Percentiles rank a stretch among this genome's conserved stretches.
Conservation (phyloP, 2,888 invertebrate species). For the Papilio demoleus region DNA sequence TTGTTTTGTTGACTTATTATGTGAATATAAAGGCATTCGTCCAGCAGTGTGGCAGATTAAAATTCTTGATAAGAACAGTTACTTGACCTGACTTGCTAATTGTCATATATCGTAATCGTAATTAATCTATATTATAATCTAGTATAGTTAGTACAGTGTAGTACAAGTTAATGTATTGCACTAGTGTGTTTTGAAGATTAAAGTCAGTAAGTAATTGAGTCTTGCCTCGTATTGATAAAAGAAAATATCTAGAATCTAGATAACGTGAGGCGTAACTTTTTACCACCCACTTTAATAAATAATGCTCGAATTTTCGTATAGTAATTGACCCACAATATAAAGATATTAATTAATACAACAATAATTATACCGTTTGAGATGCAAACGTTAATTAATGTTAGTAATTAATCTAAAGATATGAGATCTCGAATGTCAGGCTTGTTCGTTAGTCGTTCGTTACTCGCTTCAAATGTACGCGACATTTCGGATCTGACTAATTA, state of each 20-base stretch:
- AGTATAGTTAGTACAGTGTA: too few relatives aligned
- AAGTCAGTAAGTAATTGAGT: too few relatives aligned
- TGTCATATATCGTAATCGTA: too few relatives aligned
- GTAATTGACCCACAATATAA: slow-evolving; percentile 14
- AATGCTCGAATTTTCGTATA: neutral
- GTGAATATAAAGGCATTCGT: too few relatives aligned
- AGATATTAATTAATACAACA: slow-evolving; percentile 27
- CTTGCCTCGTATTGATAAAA: neutral
- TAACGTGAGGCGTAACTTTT: neutral
- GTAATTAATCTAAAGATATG: slow-evolving; percentile 25
- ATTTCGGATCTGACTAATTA: slow-evolving; percentile 38
- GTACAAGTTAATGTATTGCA: too few relatives aligned
- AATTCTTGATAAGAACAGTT: too few relatives aligned
- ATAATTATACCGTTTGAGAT: slow-evolving; percentile 24
- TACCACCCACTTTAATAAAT: slow-evolving; percentile 8
- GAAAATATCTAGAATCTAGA: too few relatives aligned
- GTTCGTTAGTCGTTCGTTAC: slow-evolving; percentile 33
- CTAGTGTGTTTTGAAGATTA: too few relatives aligned
- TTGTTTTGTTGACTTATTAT: too few relatives aligned
- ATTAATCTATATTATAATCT: too few relatives aligned
- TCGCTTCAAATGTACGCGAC: slow-evolving; percentile 29
- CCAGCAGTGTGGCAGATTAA: too few relatives aligned
- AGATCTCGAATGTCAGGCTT: slow-evolving; percentile 29
- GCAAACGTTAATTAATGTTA: slow-evolving; percentile 27
- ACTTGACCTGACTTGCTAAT: too few relatives aligned